phyloP scores from a whole-genome alignment of 2,797 vertebrate species.

The Dicrostonyx torquatus region DNA sequence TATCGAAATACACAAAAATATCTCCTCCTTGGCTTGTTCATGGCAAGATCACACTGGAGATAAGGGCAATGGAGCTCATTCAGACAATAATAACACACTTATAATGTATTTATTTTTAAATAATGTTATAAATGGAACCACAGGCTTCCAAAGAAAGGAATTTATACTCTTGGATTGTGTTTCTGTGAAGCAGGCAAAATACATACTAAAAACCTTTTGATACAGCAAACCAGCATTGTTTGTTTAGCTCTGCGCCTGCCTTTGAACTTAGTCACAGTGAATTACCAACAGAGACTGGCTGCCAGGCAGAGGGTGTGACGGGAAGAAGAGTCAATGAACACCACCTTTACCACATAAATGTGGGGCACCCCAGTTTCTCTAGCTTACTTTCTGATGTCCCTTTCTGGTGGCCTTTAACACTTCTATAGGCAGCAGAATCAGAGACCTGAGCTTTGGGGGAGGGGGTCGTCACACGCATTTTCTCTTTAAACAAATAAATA shows the following conservation, averaged over 20 bases:
- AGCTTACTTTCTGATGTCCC: background rate
- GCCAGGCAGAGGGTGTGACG: background rate
- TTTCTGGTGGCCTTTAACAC: background rate
- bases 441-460: background rate
- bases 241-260: background rate
- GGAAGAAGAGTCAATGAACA: background rate
- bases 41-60: constrained; percentile 59
- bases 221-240: constrained; percentile 1
- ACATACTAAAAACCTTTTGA: background rate
- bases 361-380: background rate
- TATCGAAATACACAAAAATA: constrained; percentile 38
- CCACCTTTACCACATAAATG: constrained; percentile 9
- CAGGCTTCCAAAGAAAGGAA: constrained; percentile 60
- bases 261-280: constrained; percentile 22
- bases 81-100: constrained; percentile 70
- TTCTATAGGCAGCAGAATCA: background rate
- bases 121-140: constrained; percentile 57
- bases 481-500: background rate
- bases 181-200: constrained; percentile 59
- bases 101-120: constrained; percentile 63
- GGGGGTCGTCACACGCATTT: background rate
- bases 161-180: constrained; percentile 44
- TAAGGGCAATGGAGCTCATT: constrained; percentile 40
- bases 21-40: constrained; percentile 52
- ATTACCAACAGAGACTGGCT: background rate